Conservation (phyloP, 1,140 invertebrate species). For the Apis florea region DNA sequence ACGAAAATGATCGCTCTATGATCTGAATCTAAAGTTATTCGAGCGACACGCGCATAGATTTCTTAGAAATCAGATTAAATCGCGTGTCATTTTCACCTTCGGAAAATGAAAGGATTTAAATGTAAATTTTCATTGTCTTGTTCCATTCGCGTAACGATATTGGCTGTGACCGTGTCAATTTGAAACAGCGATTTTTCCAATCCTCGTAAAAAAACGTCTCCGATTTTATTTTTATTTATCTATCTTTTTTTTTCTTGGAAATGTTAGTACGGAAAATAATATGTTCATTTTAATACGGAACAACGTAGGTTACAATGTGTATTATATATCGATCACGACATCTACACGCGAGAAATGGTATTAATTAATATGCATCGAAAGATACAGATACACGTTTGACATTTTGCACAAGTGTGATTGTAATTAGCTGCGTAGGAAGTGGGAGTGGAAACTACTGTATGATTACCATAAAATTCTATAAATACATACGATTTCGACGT, state of each 20-base stretch:
- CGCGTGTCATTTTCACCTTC: background rate
- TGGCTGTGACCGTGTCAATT: constrained; percentile 43
- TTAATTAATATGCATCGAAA: constrained; percentile 36
- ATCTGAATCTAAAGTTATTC: background rate
- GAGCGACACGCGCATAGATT: no score
- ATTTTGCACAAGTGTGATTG: constrained; percentile 34
- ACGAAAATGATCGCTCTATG: background rate
- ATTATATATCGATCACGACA: background rate
- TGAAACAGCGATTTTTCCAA: background rate
- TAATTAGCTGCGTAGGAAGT: constrained; percentile 40
- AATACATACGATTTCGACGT: constrained; percentile 24
- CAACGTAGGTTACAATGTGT: background rate
- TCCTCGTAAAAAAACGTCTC: no score
- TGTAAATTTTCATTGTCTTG: background rate
- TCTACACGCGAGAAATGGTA: background rate
- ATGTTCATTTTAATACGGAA: background rate
- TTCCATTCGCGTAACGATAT: background rate
- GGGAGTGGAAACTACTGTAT: constrained; percentile 6
- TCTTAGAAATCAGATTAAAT: background rate
- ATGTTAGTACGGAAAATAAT: background rate
- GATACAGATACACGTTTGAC: constrained; percentile 35
- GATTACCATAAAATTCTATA: constrained; percentile 18
- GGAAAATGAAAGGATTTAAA: background rate
- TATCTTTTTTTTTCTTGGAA: background rate
- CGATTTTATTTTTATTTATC: background rate